These are phyloP conservation scores for Cynoglossus semilaevis DNA, from an alignment of 2,113 vertebrate genomes.

Conservation along the genomic window DNA sequence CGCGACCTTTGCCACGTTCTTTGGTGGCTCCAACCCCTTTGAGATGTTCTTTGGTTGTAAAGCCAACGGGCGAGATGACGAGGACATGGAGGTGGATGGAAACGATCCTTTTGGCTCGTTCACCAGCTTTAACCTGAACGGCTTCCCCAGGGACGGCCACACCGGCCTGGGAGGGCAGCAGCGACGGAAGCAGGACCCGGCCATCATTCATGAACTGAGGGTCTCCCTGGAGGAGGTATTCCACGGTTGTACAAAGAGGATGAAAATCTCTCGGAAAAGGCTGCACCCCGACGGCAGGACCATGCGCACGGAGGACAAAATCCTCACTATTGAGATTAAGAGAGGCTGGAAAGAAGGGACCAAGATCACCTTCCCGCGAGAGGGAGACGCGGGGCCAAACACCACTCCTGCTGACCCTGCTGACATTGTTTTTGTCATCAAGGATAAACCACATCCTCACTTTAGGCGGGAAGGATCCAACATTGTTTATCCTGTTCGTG, in stretches of 20 bases:
- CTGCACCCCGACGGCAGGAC: constrained; percentile 92
- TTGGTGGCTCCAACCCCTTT: constrained; percentile 94
- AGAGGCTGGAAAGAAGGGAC: constrained; percentile 98
- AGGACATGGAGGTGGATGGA: constrained; percentile 96
- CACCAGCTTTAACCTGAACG: constrained; percentile 90
- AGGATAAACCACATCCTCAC: constrained; percentile 93
- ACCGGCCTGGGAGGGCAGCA: constrained; percentile 81
- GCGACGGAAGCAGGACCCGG: constrained; percentile 92
- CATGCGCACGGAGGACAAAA: constrained; percentile 93
- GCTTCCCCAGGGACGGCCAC: constrained; percentile 92
- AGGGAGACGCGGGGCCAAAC: constrained; percentile 90
- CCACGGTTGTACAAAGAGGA: constrained; percentile 91
- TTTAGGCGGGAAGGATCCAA: constrained; percentile 96
- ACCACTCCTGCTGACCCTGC: constrained; percentile 96
- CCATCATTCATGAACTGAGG: constrained; percentile 92
- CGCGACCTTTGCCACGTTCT: constrained; percentile 96
- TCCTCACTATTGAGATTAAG: constrained; percentile 97
- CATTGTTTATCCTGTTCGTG: constrained; percentile 90
- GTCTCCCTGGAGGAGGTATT: constrained; percentile 96
- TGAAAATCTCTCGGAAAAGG: constrained; percentile 96
- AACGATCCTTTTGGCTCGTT: constrained; percentile 90
- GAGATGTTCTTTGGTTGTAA: constrained; percentile 97
- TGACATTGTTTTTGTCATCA: constrained; percentile 97
- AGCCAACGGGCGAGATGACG: constrained; percentile 85
- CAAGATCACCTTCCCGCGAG: constrained; percentile 96